Evolutionary conservation across 2,888 invertebrate genomes (phyloP).

Genomic region (Drosophila villosipedis): DNA sequence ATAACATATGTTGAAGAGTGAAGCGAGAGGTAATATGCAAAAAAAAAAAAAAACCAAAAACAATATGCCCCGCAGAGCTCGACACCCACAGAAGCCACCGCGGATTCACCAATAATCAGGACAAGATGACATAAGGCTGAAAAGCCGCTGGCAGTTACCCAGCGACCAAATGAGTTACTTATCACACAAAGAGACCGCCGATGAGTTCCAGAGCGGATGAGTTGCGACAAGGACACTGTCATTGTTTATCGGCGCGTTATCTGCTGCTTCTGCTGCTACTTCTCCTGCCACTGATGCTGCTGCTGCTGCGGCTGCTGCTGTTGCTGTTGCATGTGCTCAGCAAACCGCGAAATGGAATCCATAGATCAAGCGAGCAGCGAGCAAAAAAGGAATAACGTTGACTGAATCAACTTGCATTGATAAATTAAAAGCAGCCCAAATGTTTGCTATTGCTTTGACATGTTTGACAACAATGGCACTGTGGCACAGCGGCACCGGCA

Average conservation of each 20-base stretch:
- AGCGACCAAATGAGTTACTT: constrained; percentile 57
- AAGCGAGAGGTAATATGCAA: not conserved
- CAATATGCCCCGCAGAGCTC: constrained; percentile 29
- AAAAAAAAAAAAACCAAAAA: not conserved
- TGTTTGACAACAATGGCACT: constrained; percentile 81
- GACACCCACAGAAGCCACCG: constrained; percentile 52
- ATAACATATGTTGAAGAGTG: constrained; percentile 57
- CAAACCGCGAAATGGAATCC: constrained; percentile 79
- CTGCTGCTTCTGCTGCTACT: constrained; percentile 42
- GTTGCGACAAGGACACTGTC: constrained; percentile 43
- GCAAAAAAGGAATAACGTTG: constrained; percentile 27
- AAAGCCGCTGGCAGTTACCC: constrained; percentile 1
- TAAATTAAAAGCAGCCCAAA: constrained; percentile 81
- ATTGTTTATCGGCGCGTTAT: constrained; percentile 67
- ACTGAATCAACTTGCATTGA: constrained; percentile 68
- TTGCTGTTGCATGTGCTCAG: constrained; percentile 65
- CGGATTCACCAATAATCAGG: constrained; percentile 23
- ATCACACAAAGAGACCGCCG: constrained; percentile 41
- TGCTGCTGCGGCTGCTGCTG: constrained; percentile 3
- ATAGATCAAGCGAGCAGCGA: constrained; percentile 64
- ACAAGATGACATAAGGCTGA: constrained; percentile 32
- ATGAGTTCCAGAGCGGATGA: constrained; percentile 37
- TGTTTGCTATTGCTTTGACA: constrained; percentile 81
- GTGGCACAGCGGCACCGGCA: not conserved
- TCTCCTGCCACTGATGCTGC: constrained; percentile 13